Conservation (phyloP, 2,113 vertebrate species). For the Onychostoma macrolepis region DNA sequence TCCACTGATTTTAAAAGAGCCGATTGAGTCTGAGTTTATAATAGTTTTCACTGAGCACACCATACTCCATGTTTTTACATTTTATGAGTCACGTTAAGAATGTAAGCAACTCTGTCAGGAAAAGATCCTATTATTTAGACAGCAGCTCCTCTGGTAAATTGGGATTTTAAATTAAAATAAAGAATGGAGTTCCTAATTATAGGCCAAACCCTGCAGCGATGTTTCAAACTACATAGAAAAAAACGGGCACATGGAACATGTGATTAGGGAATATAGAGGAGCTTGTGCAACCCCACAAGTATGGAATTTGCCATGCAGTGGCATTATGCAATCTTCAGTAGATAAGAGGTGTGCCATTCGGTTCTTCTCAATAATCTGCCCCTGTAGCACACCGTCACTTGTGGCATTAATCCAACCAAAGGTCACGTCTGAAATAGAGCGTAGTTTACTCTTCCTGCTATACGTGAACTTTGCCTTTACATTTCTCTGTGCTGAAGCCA, state of each 20-base stretch:
- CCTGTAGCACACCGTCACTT: slow-evolving; percentile 52
- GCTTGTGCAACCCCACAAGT: slow-evolving; percentile 49
- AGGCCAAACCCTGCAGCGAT: slow-evolving; percentile 37
- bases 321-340: slow-evolving; percentile 35
- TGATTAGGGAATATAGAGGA: slow-evolving; percentile 24
- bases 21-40: slow-evolving; percentile 14
- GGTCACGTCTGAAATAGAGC: not conserved
- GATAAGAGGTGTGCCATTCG: not conserved
- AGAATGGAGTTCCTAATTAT: slow-evolving; percentile 43
- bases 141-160: slow-evolving; percentile 31
- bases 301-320: slow-evolving; percentile 5
- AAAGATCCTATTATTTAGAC: slow-evolving; percentile 22
- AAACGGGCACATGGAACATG: not conserved
- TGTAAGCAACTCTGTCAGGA: slow-evolving; percentile 20
- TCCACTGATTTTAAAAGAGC: not conserved
- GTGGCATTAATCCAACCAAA: slow-evolving; percentile 12
- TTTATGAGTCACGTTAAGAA: not conserved
- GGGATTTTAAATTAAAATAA: not conserved
- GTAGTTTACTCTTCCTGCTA: not conserved
- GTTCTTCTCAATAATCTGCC: slow-evolving; percentile 8
- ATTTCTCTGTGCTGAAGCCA: not conserved
- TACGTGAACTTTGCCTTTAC: slow-evolving; percentile 17
- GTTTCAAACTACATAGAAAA: not conserved
- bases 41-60: not conserved
- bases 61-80: not conserved